Conservation (phyloP, 2,888 invertebrate species). For the Raillietiella orientalis region DNA sequence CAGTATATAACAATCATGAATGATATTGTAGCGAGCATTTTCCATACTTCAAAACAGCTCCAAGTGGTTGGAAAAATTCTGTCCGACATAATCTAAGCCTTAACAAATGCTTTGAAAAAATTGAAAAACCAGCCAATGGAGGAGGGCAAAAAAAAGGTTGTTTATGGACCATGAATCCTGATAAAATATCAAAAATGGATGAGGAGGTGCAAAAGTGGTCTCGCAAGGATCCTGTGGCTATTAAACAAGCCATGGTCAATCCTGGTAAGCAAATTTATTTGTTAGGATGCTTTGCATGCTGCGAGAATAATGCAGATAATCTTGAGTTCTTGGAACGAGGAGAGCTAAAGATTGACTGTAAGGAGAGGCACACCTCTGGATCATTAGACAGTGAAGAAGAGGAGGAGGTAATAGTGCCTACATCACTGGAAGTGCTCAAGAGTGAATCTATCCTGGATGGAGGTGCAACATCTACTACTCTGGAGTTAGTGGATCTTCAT, state of each 20-base stretch:
- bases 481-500: too few species aligned
- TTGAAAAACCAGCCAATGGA: slow-evolving; percentile 68
- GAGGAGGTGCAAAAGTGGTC: slow-evolving; percentile 95
- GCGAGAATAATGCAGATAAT: slow-evolving; percentile 20
- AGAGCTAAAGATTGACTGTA: slow-evolving; percentile 47
- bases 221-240: slow-evolving; percentile 68
- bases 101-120: slow-evolving; percentile 95
- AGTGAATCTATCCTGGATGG: too few species aligned
- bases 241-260: slow-evolving; percentile 71
- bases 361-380: too few species aligned
- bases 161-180: slow-evolving; percentile 86
- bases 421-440: too few species aligned
- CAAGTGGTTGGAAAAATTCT: slow-evolving; percentile 95
- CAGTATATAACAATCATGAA: slow-evolving; percentile 6
- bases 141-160: slow-evolving; percentile 51
- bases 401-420: background rate
- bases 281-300: slow-evolving; percentile 7
- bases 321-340: slow-evolving; percentile 51
- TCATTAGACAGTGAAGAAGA: slow-evolving; percentile 1
- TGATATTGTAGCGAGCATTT: slow-evolving; percentile 53
- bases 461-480: too few species aligned
- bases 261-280: slow-evolving; percentile 25
- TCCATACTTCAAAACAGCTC: slow-evolving; percentile 92
- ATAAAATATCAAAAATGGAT: slow-evolving; percentile 82
- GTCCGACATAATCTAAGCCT: slow-evolving; percentile 85